Base-by-base conservation (phyloP, 1,140 invertebrate species). In the Zaprionus vittiger region DNA sequence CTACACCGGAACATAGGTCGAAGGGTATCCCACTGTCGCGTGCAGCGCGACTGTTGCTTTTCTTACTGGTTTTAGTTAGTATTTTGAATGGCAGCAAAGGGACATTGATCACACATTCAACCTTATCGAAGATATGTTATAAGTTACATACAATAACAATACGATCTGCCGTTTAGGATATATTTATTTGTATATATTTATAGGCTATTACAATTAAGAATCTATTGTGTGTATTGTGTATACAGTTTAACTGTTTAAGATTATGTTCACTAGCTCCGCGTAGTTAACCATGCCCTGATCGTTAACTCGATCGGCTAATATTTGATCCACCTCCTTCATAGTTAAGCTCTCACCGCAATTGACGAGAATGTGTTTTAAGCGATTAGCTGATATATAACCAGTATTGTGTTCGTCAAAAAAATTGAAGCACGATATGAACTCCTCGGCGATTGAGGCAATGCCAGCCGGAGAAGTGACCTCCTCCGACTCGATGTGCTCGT, bases 351-450 rank as follows among this genome's bases (percentile, higher is more conserved):
- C 98, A 0, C 99, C 94, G 93, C 98, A 73, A 7, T 28, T 98
- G 64, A 97, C 98, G 97, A 99, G 99, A 28, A 99, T 97, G 83
- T 98, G 97, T 69, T 97, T 95, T 47, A 99, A 93, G 91, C 99
- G 98, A 68, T 95, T 95, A 7, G 97, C 97, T 2, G 97, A 96
- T 92, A 99, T 98, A 91, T 97, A 95, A 1, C 98, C 98, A 81
- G 98, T 97, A 81, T 98, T 98, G 93, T 98, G 97, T 93, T 97
- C 97, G 93, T 99, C 98, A 91, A 99, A 98, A 52, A 98, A 96
- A 85, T 95, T 96, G 93, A 76, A 92, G 7, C 83, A 69, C 37
- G 34, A 67, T 24, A 80, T 73, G 9, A 93, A 78, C 17, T 89
- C 52, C 6, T 72, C 31, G n/a, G 57, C 69, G 17, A 90, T 77